Conservation (phyloP, 1,140 invertebrate species). For the Hesperophylax magnus region DNA sequence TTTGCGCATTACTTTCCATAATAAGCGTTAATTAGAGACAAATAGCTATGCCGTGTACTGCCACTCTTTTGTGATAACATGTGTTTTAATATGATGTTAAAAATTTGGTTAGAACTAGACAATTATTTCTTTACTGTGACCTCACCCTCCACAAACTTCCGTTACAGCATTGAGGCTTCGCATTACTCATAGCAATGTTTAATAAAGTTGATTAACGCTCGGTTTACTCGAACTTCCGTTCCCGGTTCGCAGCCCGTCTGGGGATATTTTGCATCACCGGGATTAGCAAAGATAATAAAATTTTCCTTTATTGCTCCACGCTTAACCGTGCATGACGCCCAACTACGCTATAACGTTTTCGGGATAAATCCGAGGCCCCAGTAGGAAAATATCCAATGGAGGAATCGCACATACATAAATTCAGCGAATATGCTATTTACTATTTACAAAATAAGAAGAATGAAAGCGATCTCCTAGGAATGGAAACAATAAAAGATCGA, state of each 20-base stretch:
- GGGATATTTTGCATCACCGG: slow-evolving; percentile 15
- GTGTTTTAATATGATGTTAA: too few species aligned
- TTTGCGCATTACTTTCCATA: too few species aligned
- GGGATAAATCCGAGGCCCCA: slow-evolving; percentile 3
- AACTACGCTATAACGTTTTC: slow-evolving; percentile 24
- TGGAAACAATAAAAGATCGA: slow-evolving; percentile 12
- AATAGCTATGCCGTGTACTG: too few species aligned
- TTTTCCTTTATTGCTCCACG: slow-evolving; percentile 6
- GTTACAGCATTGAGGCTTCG: background rate
- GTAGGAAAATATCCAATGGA: background rate
- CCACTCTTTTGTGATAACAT: too few species aligned
- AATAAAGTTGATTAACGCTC: slow-evolving; percentile 33
- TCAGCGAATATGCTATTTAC: slow-evolving; percentile 5
- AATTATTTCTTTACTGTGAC: too few species aligned
- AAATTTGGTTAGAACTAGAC: too few species aligned
- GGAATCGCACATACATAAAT: slow-evolving; percentile 19
- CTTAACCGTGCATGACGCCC: slow-evolving; percentile 22
- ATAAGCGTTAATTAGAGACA: too few species aligned
- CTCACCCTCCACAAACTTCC: background rate
- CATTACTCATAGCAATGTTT: slow-evolving; percentile 25
- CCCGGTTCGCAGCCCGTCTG: slow-evolving; percentile 6
- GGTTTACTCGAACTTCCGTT: slow-evolving; percentile 15
- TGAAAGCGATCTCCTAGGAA: background rate
- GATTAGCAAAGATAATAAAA: slow-evolving; percentile 28
- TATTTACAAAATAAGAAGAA: slow-evolving; percentile 11